A percentile compares a stretch with the other conserved stretches of the same genome.
phyloP scores from a whole-genome alignment of 2,797 vertebrate species.

The Capromys pilorides region DNA sequence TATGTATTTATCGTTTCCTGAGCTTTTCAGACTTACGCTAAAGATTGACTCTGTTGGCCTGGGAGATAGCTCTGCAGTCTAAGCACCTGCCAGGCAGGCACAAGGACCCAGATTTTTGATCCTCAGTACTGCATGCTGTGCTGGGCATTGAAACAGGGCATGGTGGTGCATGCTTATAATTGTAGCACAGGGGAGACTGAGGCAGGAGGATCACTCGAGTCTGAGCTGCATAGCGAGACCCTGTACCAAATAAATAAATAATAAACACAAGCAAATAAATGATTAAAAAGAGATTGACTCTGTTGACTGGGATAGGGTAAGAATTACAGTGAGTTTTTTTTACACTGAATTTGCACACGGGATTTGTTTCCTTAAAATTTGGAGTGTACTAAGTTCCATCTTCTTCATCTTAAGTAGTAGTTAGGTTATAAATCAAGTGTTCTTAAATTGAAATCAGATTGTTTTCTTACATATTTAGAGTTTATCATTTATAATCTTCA shows the following conservation, averaged over 20 bases:
- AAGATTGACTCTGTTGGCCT: background rate
- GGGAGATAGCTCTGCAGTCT: too few species aligned
- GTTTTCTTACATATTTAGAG: slow-evolving; percentile 12
- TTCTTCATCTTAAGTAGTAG: background rate
- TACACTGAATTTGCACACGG: background rate
- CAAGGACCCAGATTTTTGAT: too few species aligned
- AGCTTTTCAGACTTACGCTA: background rate
- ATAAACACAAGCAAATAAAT: too few species aligned
- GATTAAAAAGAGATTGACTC: background rate
- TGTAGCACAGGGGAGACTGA: too few species aligned
- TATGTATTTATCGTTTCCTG: background rate
- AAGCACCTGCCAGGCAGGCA: too few species aligned
- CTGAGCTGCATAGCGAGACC: too few species aligned
- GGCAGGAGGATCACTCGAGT: too few species aligned
- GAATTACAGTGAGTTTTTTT: background rate
- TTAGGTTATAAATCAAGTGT: background rate
- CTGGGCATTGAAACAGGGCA: too few species aligned
- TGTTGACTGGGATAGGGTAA: background rate
- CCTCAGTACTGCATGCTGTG: too few species aligned
- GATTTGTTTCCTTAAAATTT: background rate
- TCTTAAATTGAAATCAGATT: slow-evolving; percentile 25
- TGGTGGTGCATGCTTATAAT: too few species aligned
- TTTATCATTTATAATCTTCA: background rate
- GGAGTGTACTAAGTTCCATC: background rate
- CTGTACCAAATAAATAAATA: too few species aligned